Evolutionary conservation across 2,113 vertebrate species (phyloP).

Genomic region (Myxocyprinus asiaticus): DNA sequence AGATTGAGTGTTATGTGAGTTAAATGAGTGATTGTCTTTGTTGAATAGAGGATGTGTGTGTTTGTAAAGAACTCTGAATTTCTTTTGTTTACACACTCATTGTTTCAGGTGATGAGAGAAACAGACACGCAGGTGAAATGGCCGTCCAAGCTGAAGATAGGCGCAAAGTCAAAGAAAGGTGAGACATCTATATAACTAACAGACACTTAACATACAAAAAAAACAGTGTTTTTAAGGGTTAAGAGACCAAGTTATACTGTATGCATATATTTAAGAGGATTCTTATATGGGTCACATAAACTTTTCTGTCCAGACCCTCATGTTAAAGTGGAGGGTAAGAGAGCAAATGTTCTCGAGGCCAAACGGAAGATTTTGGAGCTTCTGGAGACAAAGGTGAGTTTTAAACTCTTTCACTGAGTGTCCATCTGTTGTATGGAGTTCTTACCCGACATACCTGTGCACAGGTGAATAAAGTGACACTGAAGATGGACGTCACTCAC

Average conservation of each 20-base stretch:
- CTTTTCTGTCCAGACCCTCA: slow-evolving; percentile 71
- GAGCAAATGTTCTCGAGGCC: slow-evolving; percentile 68
- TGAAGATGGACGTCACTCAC: slow-evolving; percentile 81
- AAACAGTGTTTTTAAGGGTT: no score
- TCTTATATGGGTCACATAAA: no score
- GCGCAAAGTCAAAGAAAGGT: slow-evolving; percentile 84
- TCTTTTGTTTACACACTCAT: slow-evolving; percentile 19
- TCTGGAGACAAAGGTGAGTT: slow-evolving; percentile 75
- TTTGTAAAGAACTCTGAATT: slow-evolving; percentile 1
- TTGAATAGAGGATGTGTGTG: slow-evolving; percentile 18
- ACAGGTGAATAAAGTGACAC: slow-evolving; percentile 80
- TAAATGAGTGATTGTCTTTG: slow-evolving; percentile 45
- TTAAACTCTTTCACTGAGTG: not conserved
- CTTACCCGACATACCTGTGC: not conserved
- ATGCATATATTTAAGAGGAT: not conserved
- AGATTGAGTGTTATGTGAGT: slow-evolving; percentile 36
- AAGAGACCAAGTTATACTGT: no score
- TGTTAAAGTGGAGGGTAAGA: slow-evolving; percentile 78
- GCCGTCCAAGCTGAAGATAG: slow-evolving; percentile 82
- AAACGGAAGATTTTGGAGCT: slow-evolving; percentile 77
- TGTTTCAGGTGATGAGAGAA: slow-evolving; percentile 78
- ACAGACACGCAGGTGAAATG: slow-evolving; percentile 82
- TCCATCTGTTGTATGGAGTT: not conserved
- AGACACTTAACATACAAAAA: no score
- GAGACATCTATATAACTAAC: slow-evolving; percentile 1